Conservation (phyloP, 2,888 invertebrate genomes). For the Tolmerus cingulatus region DNA sequence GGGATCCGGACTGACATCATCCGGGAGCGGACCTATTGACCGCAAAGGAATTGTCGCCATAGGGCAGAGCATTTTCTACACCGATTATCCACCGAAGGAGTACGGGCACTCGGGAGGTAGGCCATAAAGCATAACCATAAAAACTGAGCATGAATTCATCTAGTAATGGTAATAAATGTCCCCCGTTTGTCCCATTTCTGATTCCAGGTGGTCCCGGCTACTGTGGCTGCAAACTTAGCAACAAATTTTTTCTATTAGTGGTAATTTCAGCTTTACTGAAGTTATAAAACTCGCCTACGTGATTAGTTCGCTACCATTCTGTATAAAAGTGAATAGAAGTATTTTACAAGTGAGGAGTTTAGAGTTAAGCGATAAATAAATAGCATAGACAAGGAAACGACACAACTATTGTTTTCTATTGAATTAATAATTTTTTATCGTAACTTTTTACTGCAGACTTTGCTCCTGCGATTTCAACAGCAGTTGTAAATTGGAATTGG, state of each 20-base stretch:
- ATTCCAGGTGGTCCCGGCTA: slow-evolving; percentile 41
- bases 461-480: not conserved
- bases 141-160: not conserved
- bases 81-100: slow-evolving; percentile 63
- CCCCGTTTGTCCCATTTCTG: not conserved
- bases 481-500: slow-evolving; percentile 26
- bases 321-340: slow-evolving; percentile 10
- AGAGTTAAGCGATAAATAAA: not conserved
- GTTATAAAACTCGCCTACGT: slow-evolving; percentile 42
- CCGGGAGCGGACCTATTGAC: slow-evolving; percentile 53
- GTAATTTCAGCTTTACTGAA: slow-evolving; percentile 41
- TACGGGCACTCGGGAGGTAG: slow-evolving; percentile 54
- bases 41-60: slow-evolving; percentile 61
- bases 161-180: not conserved
- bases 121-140: not conserved
- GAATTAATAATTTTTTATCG: not conserved
- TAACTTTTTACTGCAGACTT: not conserved
- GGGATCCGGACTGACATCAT: slow-evolving; percentile 44
- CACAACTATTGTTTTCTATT: not conserved
- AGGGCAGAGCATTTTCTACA: slow-evolving; percentile 63
- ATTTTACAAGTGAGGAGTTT: not conserved
- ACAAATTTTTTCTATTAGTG: slow-evolving; percentile 39
- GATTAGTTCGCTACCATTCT: slow-evolving; percentile 17
- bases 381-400: not conserved
- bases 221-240: slow-evolving; percentile 36